phyloP scores from a whole-genome alignment of 2,888 invertebrate genomes.

The Bugula neritina region DNA sequence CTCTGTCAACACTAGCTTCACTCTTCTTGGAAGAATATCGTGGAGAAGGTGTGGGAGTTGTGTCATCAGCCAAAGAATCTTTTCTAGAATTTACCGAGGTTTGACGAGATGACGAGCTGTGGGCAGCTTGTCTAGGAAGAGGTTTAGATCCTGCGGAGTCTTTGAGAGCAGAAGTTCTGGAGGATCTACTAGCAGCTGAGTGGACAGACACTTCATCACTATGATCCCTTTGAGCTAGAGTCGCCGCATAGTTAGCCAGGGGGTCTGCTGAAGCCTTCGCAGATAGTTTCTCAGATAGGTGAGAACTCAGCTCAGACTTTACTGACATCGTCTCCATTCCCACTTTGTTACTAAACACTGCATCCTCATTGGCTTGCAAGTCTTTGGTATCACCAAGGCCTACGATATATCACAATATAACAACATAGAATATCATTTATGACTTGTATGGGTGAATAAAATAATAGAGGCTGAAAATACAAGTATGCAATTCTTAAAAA shows the following conservation, averaged over 20 bases:
- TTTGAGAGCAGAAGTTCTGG: constrained; percentile 5
- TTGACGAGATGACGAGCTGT: background rate
- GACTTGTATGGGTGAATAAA: no score
- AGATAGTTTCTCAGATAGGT: background rate
- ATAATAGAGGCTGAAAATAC: no score
- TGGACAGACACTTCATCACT: background rate
- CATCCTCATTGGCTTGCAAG: background rate
- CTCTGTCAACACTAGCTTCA: background rate
- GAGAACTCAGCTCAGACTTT: constrained; percentile 5
- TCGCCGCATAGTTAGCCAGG: background rate
- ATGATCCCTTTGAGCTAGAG: background rate
- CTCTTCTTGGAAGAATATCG: background rate
- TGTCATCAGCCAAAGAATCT: background rate
- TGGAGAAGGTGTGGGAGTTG: background rate
- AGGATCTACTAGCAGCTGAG: background rate
- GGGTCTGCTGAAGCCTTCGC: background rate
- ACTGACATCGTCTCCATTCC: constrained; percentile 1
- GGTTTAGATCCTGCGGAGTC: background rate
- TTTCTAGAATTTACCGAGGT: background rate
- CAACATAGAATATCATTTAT: no score
- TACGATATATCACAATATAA: background rate
- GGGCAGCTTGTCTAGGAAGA: background rate
- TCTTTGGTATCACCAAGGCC: constrained; percentile 11
- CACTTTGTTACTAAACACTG: background rate
- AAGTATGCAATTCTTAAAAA: no score